phyloP scores from a whole-genome alignment of 2,888 invertebrate species.

The Lasioglossum lativentre region DNA sequence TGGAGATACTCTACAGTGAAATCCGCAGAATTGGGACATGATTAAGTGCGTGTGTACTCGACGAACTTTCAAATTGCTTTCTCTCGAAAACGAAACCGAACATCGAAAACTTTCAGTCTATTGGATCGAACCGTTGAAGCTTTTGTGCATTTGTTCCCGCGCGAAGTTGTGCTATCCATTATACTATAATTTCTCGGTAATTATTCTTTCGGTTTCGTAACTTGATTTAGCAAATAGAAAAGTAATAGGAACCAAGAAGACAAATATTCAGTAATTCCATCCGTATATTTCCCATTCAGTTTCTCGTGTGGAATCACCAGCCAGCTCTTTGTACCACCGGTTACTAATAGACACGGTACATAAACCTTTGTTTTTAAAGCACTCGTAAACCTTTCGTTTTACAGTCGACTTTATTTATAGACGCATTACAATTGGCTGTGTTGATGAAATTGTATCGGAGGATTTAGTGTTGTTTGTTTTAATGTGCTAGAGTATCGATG shows the following conservation, averaged over 20 bases:
- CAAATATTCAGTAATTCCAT: not conserved
- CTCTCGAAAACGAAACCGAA: not conserved
- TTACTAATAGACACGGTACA: not conserved
- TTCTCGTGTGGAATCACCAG: not conserved
- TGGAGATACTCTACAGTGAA: not conserved
- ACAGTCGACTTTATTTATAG: slow-evolving; percentile 1
- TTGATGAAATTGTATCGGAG: not conserved
- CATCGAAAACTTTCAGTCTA: not conserved
- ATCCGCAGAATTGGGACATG: not conserved
- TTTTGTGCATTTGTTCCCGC: not conserved
- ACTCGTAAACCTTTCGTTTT: not conserved
- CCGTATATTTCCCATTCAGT: not conserved
- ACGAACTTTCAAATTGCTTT: not conserved
- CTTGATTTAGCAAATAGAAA: not conserved
- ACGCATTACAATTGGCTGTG: not conserved
- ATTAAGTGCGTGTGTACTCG: not conserved
- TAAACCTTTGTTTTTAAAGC: not conserved
- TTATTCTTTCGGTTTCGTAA: not conserved
- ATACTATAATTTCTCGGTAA: not conserved
- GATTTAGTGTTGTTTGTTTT: not conserved
- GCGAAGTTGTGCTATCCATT: not conserved
- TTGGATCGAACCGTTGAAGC: not conserved
- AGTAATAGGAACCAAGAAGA: too few species aligned
- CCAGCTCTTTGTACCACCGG: not conserved
- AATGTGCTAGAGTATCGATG: not conserved